Evolutionary conservation across 2,113 vertebrate species (phyloP).

Genomic region (Pipra filicauda): DNA sequence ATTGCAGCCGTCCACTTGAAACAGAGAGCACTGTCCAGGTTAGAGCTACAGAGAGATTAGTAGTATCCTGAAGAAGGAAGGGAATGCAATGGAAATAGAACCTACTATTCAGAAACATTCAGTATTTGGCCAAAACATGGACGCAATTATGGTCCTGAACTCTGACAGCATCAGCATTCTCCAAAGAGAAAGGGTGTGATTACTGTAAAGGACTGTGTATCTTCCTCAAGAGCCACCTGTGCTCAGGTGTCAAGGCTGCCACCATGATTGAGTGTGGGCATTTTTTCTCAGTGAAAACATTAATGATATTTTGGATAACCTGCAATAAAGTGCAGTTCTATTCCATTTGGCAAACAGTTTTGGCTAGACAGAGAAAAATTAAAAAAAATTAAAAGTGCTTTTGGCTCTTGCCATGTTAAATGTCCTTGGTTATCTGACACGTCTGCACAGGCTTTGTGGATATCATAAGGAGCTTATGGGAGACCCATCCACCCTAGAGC

Average conservation of each 20-base stretch:
- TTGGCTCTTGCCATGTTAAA: background rate
- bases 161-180: background rate
- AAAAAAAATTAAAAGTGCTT: background rate
- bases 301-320: background rate
- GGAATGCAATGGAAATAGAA: background rate
- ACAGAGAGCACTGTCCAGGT: constrained; percentile 43
- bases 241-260: background rate
- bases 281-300: background rate
- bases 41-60: background rate
- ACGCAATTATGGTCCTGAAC: background rate
- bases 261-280: background rate
- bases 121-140: background rate
- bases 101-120: background rate
- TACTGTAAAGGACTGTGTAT: background rate
- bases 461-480: background rate
- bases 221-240: background rate
- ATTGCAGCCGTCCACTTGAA: background rate
- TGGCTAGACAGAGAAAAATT: background rate
- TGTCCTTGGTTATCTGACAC: background rate
- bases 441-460: background rate
- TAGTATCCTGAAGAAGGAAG: background rate
- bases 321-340: background rate
- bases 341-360: background rate
- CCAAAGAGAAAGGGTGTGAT: background rate
- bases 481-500: background rate